Percentiles rank a stretch among this genome's conserved stretches.
phyloP scores from a whole-genome alignment of 2,797 vertebrate species.

The Coranthus polyacanthus region DNA sequence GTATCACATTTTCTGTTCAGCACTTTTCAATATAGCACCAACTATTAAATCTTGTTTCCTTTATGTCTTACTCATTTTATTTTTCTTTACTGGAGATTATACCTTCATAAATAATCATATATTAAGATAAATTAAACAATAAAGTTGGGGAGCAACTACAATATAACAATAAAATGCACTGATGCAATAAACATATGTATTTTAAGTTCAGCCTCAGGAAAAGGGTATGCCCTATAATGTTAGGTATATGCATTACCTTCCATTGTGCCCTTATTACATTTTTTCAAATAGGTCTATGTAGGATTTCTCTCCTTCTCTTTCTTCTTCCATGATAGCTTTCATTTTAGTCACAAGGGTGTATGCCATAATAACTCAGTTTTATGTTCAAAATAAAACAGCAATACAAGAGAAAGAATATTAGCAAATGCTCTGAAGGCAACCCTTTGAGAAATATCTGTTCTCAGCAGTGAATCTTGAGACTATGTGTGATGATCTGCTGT shows the following conservation, averaged over 20 bases:
- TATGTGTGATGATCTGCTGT: conserved; percentile 75
- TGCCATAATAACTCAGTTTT: conserved; percentile 67
- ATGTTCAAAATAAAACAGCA: conserved; percentile 75
- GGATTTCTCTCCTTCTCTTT: conserved; percentile 1
- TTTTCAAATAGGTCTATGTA: neutral
- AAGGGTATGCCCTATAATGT: neutral
- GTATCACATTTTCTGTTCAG: no score
- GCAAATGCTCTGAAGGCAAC: conserved; percentile 61
- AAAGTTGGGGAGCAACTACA: no score
- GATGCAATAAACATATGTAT: no score
- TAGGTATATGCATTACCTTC: neutral
- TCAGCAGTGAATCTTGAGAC: conserved; percentile 69
- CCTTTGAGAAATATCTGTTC: conserved; percentile 80
- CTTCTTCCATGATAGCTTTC: conserved; percentile 41
- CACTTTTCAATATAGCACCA: no score
- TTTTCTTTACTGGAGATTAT: no score
- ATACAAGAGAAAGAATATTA: conserved; percentile 72
- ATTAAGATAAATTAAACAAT: no score
- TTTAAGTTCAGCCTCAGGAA: no score
- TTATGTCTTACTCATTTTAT: no score
- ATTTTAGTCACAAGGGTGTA: conserved; percentile 50
- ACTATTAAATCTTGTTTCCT: no score
- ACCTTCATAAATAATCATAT: no score
- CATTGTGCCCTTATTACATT: conserved; percentile 4
- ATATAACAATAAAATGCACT: no score